Evolutionary conservation across 37 sponge, comb jelly and placozoan genomes (phyloP).

Genomic region (Axinella damicornis): DNA sequence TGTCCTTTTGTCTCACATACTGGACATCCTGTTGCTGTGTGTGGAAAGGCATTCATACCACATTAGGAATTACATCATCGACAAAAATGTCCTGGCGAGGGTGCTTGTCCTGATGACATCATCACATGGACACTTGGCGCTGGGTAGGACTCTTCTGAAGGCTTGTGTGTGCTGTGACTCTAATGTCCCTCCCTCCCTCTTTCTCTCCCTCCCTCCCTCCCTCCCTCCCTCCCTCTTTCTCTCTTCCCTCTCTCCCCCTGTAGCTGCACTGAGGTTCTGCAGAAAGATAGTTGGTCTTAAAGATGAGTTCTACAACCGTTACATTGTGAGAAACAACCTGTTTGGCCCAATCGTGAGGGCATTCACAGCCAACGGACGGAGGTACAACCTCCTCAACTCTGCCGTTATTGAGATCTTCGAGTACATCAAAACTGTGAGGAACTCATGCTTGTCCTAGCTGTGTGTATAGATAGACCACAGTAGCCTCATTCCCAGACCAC

Average conservation of each 20-base stretch:
- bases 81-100: slow-evolving; percentile 89
- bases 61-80: slow-evolving; percentile 93
- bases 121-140: slow-evolving; percentile 80
- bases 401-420: slow-evolving; percentile 96
- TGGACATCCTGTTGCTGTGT: slow-evolving; percentile 94
- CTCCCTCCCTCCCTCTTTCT: slow-evolving; percentile 59
- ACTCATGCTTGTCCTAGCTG: too few species aligned
- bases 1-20: slow-evolving; percentile 84
- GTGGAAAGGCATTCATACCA: slow-evolving; percentile 94
- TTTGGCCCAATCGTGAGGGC: slow-evolving; percentile 83
- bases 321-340: slow-evolving; percentile 88
- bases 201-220: not conserved
- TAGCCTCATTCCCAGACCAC: too few species aligned
- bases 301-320: slow-evolving; percentile 95
- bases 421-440: slow-evolving; percentile 81
- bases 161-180: not conserved
- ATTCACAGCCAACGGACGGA: slow-evolving; percentile 79
- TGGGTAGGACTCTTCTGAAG: slow-evolving; percentile 60
- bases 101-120: slow-evolving; percentile 91
- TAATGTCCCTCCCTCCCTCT: not conserved
- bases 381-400: slow-evolving; percentile 97
- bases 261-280: slow-evolving; percentile 89
- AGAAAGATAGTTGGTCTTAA: slow-evolving; percentile 94
- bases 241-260: slow-evolving; percentile 76
- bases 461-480: too few species aligned